Conservation (phyloP, 2,888 invertebrate genomes). For the Cephus nigrinus region DNA sequence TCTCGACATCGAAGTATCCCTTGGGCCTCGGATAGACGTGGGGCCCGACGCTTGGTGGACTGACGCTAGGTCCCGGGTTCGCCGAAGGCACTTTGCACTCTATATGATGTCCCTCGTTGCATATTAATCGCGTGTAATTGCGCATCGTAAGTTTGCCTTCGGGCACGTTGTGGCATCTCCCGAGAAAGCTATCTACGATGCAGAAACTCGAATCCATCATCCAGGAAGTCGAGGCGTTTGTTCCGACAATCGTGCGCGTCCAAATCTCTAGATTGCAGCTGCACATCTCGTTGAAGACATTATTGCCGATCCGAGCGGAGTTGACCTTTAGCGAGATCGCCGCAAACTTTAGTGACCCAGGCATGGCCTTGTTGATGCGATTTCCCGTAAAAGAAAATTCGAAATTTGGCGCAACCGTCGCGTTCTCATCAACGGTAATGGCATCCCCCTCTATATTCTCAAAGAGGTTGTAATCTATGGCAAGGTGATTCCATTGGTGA, state of each 20-base stretch:
- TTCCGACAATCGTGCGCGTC: constrained; percentile 69
- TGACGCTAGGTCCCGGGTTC: constrained; percentile 57
- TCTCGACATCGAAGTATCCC: constrained; percentile 61
- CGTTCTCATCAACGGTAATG: constrained; percentile 67
- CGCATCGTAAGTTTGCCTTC: constrained; percentile 74
- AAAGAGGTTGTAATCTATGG: constrained; percentile 76
- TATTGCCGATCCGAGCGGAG: constrained; percentile 69
- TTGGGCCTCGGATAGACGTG: constrained; percentile 59
- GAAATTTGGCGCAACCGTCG: constrained; percentile 58
- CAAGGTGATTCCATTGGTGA: constrained; percentile 75
- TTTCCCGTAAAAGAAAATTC: constrained; percentile 72
- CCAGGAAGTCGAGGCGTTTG: constrained; percentile 65
- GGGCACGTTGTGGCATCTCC: constrained; percentile 74
- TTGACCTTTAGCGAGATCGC: constrained; percentile 68
- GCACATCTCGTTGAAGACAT: constrained; percentile 75
- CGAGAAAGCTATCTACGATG: constrained; percentile 70
- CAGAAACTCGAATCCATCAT: constrained; percentile 73
- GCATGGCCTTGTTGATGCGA: constrained; percentile 68
- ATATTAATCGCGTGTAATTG: constrained; percentile 74
- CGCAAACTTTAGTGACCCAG: constrained; percentile 72
- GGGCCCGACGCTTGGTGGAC: constrained; percentile 61
- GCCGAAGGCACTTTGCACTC: constrained; percentile 71
- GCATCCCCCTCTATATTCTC: constrained; percentile 70
- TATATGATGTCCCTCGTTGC: constrained; percentile 68
- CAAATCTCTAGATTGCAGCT: constrained; percentile 73